These are phyloP conservation scores for Drosophila aff. DNA, from an alignment of 1,140 invertebrate species.

Conservation along the genomic window DNA sequence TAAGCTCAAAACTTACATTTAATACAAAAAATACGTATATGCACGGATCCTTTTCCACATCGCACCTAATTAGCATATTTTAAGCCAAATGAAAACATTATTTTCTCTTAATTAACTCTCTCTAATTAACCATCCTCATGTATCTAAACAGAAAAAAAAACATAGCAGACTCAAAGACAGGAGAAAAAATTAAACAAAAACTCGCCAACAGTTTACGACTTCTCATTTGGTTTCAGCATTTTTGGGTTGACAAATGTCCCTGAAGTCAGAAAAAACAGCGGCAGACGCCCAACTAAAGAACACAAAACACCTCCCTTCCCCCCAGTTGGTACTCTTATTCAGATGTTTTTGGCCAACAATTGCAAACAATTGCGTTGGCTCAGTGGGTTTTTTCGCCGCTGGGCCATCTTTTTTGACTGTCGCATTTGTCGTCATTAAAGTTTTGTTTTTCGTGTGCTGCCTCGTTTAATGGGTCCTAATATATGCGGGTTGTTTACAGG, in stretches of 20 bases:
- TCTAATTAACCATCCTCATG: constrained; percentile 7
- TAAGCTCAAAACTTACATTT: neutral
- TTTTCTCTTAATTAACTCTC: constrained; percentile 10
- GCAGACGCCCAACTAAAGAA: constrained; percentile 2
- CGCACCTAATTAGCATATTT: neutral
- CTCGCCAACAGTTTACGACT: constrained; percentile 4
- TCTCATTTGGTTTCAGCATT: constrained; percentile 12
- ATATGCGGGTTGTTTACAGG: constrained; percentile 1
- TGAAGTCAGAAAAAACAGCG: constrained; percentile 13
- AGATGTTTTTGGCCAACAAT: constrained; percentile 25
- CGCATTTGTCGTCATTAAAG: constrained; percentile 38
- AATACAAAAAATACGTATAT: neutral
- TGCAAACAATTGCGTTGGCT: constrained; percentile 21
- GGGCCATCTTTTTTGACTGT: constrained; percentile 21
- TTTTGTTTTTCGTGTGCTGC: constrained; percentile 38
- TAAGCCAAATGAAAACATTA: neutral
- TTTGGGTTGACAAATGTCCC: constrained; percentile 52
- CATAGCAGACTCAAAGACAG: neutral
- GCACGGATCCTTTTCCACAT: neutral
- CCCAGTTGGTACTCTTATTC: neutral
- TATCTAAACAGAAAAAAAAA: neutral
- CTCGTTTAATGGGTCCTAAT: constrained; percentile 18
- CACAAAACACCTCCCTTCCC: neutral
- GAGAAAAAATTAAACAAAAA: constrained; percentile 9
- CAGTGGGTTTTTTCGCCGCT: constrained; percentile 9